Base-by-base conservation (phyloP, 2,888 invertebrate genomes). In the Erpobdella octoculata region DNA sequence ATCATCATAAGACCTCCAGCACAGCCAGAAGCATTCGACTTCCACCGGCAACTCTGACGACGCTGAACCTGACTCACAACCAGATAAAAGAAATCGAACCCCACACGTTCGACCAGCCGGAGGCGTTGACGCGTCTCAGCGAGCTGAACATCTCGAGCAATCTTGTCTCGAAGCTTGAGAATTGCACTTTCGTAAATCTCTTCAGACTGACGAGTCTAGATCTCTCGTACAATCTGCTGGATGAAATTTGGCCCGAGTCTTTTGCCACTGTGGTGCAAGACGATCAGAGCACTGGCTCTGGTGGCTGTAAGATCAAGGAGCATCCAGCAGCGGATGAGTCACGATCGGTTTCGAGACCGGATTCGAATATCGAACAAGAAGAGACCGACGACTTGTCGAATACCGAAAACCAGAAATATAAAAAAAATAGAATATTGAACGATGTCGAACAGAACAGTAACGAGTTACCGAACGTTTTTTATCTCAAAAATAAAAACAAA, bases 141-240 rank as follows among this genome's bases (percentile, higher is more conserved):
- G 37, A 48, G 6, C 75, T 75, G 25, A 68, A 75, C 79, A 81
- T 81, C 75, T 65, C 74, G 28, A 75, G 76, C 66, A 79, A 79
- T 72, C 76, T 75, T 8, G 48, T 81, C 25, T 36, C 69, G n/a
- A 70, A 71, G 6, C 70, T 81, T 28, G 73, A 74, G 35, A 74
- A 76, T 0, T 74, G 72, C 35, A 71, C 78, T 35, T 80, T 83
- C 70, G 67, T 71, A 15, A 76, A 77, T 21, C 77, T 82, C 48
- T 69, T 64, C 12, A 73, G 74, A 9, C 76, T 83, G 38, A 58
- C 72, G 38, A 68, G 71, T 5, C 76, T 83, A 41, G 80, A 82
- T 76, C 72, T 82, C 36, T 78, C 81, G 66, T 71, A 74, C 72
- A 83, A 81, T 72, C 59, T 79, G 8, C 68, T 76, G 28, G 33